Percentiles rank a stretch among this genome's conserved stretches.
Conservation (phyloP, 2,888 invertebrate species). For the Stenichneumon culpator region DNA sequence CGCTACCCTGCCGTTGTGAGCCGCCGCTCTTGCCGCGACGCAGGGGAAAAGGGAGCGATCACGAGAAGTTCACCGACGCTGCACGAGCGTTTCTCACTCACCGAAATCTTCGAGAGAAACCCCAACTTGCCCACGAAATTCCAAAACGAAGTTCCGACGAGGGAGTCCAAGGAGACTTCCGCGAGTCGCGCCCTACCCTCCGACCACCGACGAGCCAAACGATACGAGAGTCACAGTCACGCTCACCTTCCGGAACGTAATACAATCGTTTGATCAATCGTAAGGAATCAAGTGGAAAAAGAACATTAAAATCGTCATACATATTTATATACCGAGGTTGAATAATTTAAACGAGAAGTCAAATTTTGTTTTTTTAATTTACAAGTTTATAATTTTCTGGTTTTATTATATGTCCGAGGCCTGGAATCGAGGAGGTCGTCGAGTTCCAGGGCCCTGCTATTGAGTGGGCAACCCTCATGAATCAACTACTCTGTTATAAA, state of each 20-base stretch:
- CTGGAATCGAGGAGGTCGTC: too few species aligned
- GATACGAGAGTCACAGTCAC: slow-evolving; percentile 22
- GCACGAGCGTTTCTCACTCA: slow-evolving; percentile 24
- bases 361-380: not conserved
- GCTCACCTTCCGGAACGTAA: slow-evolving; percentile 18
- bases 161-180: not conserved
- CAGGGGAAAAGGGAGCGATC: slow-evolving; percentile 6
- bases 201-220: not conserved
- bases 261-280: not conserved
- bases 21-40: too few species aligned
- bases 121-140: slow-evolving; percentile 11
- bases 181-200: slow-evolving; percentile 8
- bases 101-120: not conserved
- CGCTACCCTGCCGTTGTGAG: not conserved
- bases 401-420: too few species aligned
- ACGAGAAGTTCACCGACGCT: slow-evolving; percentile 45
- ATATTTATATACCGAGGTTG: not conserved
- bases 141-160: slow-evolving; percentile 7
- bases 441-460: too few species aligned
- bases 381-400: not conserved
- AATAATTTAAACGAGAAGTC: not conserved
- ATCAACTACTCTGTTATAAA: too few species aligned
- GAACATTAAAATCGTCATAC: not conserved
- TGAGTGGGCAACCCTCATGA: too few species aligned
- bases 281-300: too few species aligned